Percentiles rank a stretch among this genome's conserved stretches.
Conservation (phyloP, 2,797 vertebrate genomes). For the Pterois miles region DNA sequence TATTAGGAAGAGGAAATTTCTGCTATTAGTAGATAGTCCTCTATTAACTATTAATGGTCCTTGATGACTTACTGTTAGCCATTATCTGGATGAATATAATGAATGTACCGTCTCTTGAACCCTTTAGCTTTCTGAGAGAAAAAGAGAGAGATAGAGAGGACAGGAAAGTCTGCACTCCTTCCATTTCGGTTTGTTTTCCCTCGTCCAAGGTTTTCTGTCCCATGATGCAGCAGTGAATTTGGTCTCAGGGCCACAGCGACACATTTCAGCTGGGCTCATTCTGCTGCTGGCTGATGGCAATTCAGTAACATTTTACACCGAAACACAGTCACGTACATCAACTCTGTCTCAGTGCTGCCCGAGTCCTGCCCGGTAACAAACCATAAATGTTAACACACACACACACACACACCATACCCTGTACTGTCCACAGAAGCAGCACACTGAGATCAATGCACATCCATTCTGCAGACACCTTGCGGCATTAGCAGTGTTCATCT, state of each 20-base stretch:
- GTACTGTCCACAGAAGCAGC: constrained; percentile 35
- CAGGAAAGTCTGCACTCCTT: background rate
- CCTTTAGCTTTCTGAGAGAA: constrained; percentile 61
- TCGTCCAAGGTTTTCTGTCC: constrained; percentile 24
- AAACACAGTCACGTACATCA: constrained; percentile 55
- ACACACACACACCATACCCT: background rate
- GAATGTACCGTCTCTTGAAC: constrained; percentile 69
- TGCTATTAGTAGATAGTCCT: constrained; percentile 75
- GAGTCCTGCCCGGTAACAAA: constrained; percentile 42
- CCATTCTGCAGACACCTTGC: constrained; percentile 56
- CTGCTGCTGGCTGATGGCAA: constrained; percentile 37
- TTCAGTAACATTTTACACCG: constrained; percentile 46
- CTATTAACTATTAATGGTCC: constrained; percentile 72
- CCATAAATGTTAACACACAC: constrained; percentile 41
- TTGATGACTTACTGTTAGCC: constrained; percentile 72
- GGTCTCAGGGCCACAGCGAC: constrained; percentile 49
- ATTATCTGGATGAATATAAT: constrained; percentile 67
- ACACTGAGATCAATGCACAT: constrained; percentile 61
- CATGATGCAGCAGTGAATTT: constrained; percentile 42
- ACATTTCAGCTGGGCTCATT: constrained; percentile 43
- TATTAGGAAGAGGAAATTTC: constrained; percentile 76
- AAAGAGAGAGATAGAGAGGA: constrained; percentile 38
- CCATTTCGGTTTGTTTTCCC: background rate
- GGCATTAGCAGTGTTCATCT: constrained; percentile 51
- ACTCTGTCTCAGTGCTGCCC: constrained; percentile 23